Conservation (phyloP, 2,113 vertebrate species). For the Mystacornis crossleyi region DNA sequence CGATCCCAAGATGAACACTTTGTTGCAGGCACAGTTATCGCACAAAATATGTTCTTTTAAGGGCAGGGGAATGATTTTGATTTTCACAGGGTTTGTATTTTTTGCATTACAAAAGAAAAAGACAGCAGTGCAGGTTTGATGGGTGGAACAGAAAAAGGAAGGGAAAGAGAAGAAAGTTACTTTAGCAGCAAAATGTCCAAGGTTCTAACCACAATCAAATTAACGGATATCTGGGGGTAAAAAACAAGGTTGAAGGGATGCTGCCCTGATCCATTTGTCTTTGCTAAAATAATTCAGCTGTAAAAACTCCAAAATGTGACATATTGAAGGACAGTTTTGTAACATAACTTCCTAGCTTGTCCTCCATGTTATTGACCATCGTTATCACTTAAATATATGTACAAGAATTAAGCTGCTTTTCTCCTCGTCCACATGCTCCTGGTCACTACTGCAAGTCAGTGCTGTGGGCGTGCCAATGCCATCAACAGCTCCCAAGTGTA, state of each 20-base stretch:
- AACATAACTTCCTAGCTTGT: slow-evolving; percentile 59
- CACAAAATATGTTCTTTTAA: slow-evolving; percentile 71
- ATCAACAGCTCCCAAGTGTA: not conserved
- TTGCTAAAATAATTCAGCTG: slow-evolving; percentile 59
- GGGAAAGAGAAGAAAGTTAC: slow-evolving; percentile 21
- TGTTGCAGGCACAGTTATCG: slow-evolving; percentile 80
- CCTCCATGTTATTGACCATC: slow-evolving; percentile 68
- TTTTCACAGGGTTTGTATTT: slow-evolving; percentile 40
- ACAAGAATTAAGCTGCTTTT: slow-evolving; percentile 74
- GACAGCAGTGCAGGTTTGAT: slow-evolving; percentile 74
- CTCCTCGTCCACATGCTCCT: slow-evolving; percentile 6
- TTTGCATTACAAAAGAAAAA: slow-evolving; percentile 67
- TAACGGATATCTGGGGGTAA: slow-evolving; percentile 70
- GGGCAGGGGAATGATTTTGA: slow-evolving; percentile 59
- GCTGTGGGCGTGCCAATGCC: not conserved
- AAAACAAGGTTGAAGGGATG: slow-evolving; percentile 62
- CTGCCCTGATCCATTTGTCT: slow-evolving; percentile 70
- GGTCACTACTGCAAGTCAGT: not conserved
- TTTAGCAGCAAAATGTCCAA: slow-evolving; percentile 84
- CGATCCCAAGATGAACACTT: slow-evolving; percentile 74
- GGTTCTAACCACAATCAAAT: slow-evolving; percentile 81
- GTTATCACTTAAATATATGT: slow-evolving; percentile 83
- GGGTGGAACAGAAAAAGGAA: slow-evolving; percentile 1
- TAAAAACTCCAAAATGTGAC: slow-evolving; percentile 69
- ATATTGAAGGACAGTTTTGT: slow-evolving; percentile 55